Evolutionary conservation across 1,140 invertebrate genomes (phyloP).

Genomic region (Drosophila bocqueti): DNA sequence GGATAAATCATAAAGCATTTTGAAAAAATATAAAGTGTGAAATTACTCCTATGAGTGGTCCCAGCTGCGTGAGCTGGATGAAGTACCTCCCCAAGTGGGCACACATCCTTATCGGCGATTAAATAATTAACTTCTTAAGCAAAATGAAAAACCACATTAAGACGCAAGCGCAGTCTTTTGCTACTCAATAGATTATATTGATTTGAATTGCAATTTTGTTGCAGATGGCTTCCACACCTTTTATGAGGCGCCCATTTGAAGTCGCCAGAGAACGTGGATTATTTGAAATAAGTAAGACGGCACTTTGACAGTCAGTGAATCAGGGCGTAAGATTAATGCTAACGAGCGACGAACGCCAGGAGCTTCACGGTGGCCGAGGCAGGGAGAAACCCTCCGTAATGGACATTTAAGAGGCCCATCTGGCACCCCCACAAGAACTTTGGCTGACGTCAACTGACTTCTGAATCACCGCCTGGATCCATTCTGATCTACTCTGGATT

Average conservation of each 20-base stretch:
- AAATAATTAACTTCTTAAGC: background rate
- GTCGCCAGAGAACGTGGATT: background rate
- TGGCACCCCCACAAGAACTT: constrained; percentile 50
- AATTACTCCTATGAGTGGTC: background rate
- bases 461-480: constrained; percentile 34
- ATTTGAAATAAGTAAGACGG: constrained; percentile 44
- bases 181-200: constrained; percentile 16
- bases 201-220: constrained; percentile 3
- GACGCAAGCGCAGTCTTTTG: background rate
- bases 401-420: constrained; percentile 61
- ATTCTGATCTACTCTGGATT: constrained; percentile 37
- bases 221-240: constrained; percentile 17
- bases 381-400: constrained; percentile 48
- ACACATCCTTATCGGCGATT: background rate
- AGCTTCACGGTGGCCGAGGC: constrained; percentile 48
- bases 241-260: constrained; percentile 27
- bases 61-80: background rate
- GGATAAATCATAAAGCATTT: constrained; percentile 38
- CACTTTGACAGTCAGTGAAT: constrained; percentile 10
- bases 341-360: background rate
- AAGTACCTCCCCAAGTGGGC: background rate
- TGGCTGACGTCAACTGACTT: constrained; percentile 41
- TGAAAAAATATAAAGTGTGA: constrained; percentile 32
- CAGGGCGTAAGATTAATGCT: constrained; percentile 58
- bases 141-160: constrained; percentile 9